Evolutionary conservation across 2,888 invertebrate genomes (phyloP).

Genomic region (Amphimallon solstitiale): DNA sequence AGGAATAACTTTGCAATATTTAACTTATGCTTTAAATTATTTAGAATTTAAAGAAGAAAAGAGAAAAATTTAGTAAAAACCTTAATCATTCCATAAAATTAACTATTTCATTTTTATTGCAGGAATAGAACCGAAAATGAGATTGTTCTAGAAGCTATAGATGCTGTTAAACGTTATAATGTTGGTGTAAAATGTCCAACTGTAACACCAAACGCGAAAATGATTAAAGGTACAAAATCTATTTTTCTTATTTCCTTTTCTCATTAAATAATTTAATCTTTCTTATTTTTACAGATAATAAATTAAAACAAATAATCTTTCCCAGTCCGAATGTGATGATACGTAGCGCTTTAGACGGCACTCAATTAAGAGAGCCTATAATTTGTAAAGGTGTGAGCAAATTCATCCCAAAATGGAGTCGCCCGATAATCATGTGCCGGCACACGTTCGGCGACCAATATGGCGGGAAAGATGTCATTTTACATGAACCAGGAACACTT

Average conservation of each 20-base stretch:
- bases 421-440: slow-evolving; percentile 84
- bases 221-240: slow-evolving; percentile 76
- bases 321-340: slow-evolving; percentile 88
- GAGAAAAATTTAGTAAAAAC: no score
- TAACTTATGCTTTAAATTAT: no score
- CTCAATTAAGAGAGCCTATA: slow-evolving; percentile 88
- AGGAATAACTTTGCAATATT: no score
- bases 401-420: slow-evolving; percentile 84
- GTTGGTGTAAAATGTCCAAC: slow-evolving; percentile 93
- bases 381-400: slow-evolving; percentile 83
- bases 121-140: slow-evolving; percentile 85
- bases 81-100: no score
- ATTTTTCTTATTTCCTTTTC: neutral
- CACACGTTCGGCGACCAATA: slow-evolving; percentile 90
- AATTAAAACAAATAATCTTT: slow-evolving; percentile 93
- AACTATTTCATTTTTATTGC: slow-evolving; percentile 29
- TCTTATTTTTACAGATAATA: slow-evolving; percentile 73
- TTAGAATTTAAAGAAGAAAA: no score
- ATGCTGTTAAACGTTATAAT: slow-evolving; percentile 85
- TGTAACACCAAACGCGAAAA: slow-evolving; percentile 87
- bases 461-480: slow-evolving; percentile 81
- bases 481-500: slow-evolving; percentile 73
- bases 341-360: slow-evolving; percentile 86
- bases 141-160: slow-evolving; percentile 85
- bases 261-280: slow-evolving; percentile 35